phyloP scores from a whole-genome alignment of 2,797 vertebrate species.

The Acrocephalus scirpaceus region DNA sequence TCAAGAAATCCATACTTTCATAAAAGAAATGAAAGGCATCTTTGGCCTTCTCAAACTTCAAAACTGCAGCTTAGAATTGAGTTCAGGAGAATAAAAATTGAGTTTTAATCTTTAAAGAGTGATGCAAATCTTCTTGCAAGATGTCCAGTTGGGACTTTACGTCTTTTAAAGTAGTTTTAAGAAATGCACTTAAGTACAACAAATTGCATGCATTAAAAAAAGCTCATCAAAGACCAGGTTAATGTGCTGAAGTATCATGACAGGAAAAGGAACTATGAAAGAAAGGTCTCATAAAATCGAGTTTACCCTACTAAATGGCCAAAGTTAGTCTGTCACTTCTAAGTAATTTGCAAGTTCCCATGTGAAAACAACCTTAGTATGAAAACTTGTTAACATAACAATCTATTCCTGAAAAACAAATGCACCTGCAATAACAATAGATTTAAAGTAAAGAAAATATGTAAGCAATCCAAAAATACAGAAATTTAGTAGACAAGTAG shows the following conservation, averaged over 20 bases:
- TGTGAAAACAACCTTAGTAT: not conserved
- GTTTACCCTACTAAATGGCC: not conserved
- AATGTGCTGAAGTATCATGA: not conserved
- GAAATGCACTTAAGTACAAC: not conserved
- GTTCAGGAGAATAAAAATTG: not conserved
- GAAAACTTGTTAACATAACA: not conserved
- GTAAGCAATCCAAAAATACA: not conserved
- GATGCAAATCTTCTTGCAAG: not conserved
- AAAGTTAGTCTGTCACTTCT: not conserved
- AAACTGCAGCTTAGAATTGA: not conserved
- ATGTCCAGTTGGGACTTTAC: not conserved
- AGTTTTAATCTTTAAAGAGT: not conserved
- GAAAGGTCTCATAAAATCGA: not conserved
- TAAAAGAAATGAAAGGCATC: conserved; percentile 9
- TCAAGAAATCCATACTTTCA: not conserved
- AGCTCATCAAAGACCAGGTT: not conserved
- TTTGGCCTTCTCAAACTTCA: not conserved
- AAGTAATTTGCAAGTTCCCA: not conserved
- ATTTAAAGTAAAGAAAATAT: not conserved
- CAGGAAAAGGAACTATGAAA: not conserved
- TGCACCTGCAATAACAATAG: not conserved
- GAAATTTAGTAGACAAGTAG: not conserved
- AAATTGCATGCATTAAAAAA: not conserved
- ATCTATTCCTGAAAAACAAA: not conserved
- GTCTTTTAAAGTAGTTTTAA: not conserved